phyloP scores from a whole-genome alignment of 1,140 invertebrate species.

The Temnothorax nylanderi region DNA sequence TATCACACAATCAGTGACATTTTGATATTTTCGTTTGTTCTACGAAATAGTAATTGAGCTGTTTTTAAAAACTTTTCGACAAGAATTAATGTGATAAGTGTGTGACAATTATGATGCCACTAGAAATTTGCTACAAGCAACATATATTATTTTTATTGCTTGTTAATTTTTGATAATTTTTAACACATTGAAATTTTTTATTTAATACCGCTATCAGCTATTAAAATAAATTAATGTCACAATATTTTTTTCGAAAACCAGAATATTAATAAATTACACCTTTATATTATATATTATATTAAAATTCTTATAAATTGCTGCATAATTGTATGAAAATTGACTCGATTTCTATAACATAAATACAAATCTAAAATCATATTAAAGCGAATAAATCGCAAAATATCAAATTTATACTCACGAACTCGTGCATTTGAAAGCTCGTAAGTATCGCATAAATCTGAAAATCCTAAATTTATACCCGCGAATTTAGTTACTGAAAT shows the following conservation, averaged over 20 bases:
- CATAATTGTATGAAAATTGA: not conserved
- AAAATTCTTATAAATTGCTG: not conserved
- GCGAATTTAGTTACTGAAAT: conserved; percentile 28
- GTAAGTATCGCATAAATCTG: conserved; percentile 1
- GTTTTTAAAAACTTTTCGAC: conserved; percentile 1
- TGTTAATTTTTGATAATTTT: conserved; percentile 11
- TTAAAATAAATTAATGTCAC: not conserved
- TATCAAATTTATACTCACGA: not conserved
- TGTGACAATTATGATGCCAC: not conserved
- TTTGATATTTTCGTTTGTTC: not conserved
- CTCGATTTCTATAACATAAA: not conserved
- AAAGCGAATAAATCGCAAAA: not conserved
- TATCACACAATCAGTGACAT: not conserved
- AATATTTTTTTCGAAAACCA: not conserved
- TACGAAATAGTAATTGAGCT: not conserved
- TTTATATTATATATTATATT: not conserved
- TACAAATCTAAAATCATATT: not conserved
- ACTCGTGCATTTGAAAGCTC: not conserved
- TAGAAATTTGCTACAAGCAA: not conserved
- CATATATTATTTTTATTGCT: not conserved
- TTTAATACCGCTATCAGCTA: not conserved
- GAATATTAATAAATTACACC: conserved; percentile 23
- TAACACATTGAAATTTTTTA: not conserved
- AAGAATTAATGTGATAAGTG: conserved; percentile 3
- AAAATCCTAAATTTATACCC: not conserved